phyloP scores from a whole-genome alignment of 2,797 vertebrate species.

The Muscicapa striata region DNA sequence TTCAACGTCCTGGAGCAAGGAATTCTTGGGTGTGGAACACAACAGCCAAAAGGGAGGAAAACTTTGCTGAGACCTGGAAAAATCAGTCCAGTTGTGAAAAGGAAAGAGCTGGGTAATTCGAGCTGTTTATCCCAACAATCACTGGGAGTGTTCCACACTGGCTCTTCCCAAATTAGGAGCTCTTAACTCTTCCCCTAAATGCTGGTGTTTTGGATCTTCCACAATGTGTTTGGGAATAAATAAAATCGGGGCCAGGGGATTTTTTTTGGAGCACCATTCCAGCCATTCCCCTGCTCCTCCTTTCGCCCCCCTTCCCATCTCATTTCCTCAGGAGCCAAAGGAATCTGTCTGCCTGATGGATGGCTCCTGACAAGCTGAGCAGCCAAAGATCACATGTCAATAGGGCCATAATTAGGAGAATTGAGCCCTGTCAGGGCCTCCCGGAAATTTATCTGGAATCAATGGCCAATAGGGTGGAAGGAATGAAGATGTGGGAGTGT shows the following conservation, averaged over 20 bases:
- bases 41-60: neutral
- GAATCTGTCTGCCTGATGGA: conserved; percentile 72
- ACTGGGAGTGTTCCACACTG: no score
- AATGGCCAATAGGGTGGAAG: conserved; percentile 75
- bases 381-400: conserved; percentile 76
- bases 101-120: neutral
- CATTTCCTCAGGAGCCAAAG: conserved; percentile 67
- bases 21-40: neutral
- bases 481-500: conserved; percentile 73
- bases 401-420: conserved; percentile 78
- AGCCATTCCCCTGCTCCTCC: neutral
- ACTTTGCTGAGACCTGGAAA: neutral
- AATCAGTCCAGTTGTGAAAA: neutral
- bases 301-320: conserved; percentile 16
- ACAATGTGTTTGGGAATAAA: neutral
- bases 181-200: neutral
- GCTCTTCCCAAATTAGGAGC: neutral
- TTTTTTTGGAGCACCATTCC: neutral
- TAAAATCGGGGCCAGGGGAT: neutral
- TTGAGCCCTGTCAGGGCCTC: conserved; percentile 70
- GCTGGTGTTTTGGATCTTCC: rapidly evolving
- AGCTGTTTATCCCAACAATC: neutral
- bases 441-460: conserved; percentile 77
- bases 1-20: neutral
- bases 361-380: conserved; percentile 75